These are phyloP conservation scores for Paramisgurnus dabryanus DNA, from an alignment of 2,113 vertebrate species.

Conservation along the genomic window DNA sequence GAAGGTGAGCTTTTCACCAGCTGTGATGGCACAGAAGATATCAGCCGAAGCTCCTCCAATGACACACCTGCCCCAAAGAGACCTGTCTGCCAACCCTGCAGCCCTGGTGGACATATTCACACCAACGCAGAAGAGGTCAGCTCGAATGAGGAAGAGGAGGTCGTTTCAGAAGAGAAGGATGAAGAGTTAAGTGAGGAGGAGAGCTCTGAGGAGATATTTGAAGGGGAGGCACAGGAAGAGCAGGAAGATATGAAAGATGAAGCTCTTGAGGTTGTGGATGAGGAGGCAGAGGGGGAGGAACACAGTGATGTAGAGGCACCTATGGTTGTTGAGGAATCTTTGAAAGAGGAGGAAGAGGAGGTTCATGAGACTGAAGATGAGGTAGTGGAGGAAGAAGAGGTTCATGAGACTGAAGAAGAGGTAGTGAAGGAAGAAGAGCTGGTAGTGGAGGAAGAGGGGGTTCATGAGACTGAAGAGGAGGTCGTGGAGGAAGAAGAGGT, in stretches of 20 bases:
- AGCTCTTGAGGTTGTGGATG: slow-evolving; percentile 13
- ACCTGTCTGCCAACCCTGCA: slow-evolving; percentile 70
- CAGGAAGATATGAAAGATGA: background rate
- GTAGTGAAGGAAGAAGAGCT: slow-evolving; percentile 32
- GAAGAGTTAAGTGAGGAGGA: slow-evolving; percentile 29
- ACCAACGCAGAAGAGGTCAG: slow-evolving; percentile 35
- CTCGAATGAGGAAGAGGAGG: slow-evolving; percentile 42
- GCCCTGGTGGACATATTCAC: slow-evolving; percentile 28
- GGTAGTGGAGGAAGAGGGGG: background rate
- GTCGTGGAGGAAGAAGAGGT: slow-evolving; percentile 1
- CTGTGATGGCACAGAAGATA: slow-evolving; percentile 68
- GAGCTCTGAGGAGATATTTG: slow-evolving; percentile 30
- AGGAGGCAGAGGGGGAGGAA: slow-evolving; percentile 35
- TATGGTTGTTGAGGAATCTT: background rate
- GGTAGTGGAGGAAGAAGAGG: background rate
- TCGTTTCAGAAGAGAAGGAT: slow-evolving; percentile 22
- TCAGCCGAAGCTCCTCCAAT: slow-evolving; percentile 73
- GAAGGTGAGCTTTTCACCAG: slow-evolving; percentile 70
- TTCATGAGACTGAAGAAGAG: slow-evolving; percentile 25
- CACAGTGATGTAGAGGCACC: slow-evolving; percentile 1
- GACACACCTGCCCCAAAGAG: slow-evolving; percentile 77
- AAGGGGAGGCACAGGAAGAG: slow-evolving; percentile 39
- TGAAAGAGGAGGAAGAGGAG: slow-evolving; percentile 3
- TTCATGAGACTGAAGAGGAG: slow-evolving; percentile 15
- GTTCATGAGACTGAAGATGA: background rate